Evolutionary conservation across 1,140 invertebrate genomes (phyloP).

Genomic region (Heterodera schachtii): DNA sequence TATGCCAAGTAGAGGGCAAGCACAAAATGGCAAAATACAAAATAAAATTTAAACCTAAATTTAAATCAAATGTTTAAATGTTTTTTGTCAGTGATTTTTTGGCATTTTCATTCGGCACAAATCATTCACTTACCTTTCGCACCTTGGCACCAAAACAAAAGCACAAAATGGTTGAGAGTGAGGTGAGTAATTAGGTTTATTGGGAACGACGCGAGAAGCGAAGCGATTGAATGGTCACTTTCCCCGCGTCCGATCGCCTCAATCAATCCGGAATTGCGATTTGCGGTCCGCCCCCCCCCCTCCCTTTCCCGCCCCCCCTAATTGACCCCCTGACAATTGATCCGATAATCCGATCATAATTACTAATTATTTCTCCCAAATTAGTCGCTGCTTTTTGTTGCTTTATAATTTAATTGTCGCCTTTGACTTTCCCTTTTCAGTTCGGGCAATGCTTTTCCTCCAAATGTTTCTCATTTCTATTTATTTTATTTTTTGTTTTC

Average conservation of each 20-base stretch:
- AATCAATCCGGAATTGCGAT: not conserved
- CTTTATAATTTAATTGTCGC: not conserved
- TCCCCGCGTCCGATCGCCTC: not conserved
- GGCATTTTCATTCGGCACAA: not conserved
- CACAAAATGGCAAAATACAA: not conserved
- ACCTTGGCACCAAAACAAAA: constrained; percentile 1
- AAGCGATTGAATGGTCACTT: not conserved
- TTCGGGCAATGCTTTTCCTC: not conserved
- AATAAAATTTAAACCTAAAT: not conserved
- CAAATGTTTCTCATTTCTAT: not conserved
- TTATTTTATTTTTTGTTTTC: not conserved
- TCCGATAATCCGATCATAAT: too few species aligned
- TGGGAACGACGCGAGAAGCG: not conserved
- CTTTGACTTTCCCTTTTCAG: not conserved
- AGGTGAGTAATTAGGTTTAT: not conserved
- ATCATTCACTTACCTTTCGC: not conserved
- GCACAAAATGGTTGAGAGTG: not conserved
- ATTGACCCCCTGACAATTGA: not conserved
- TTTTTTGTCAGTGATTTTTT: too few species aligned
- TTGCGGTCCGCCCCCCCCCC: too few species aligned
- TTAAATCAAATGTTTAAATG: not conserved
- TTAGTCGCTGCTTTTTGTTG: not conserved
- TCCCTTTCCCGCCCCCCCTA: too few species aligned
- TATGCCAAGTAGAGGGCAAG: too few species aligned
- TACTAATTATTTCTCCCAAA: not conserved